Evolutionary conservation across 2,113 vertebrate species (phyloP), one percentile per base, ranked within the genome.

Genomic region (Rhinolophus ferrumequinum): DNA sequence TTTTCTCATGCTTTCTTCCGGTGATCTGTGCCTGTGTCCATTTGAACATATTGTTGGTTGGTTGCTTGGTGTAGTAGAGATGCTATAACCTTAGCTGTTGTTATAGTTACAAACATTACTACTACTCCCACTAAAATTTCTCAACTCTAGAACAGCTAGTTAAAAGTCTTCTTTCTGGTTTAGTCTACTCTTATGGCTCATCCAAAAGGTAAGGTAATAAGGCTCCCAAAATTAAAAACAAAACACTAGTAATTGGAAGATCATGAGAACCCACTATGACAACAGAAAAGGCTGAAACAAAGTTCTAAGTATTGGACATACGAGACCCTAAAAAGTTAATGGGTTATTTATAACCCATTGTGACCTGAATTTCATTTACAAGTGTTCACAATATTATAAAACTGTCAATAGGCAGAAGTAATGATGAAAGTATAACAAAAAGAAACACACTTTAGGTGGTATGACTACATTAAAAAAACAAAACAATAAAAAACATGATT

Each of bases 271-370:
- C 33, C 28, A 86, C 16, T 82, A n/a, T 82, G 41, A 90, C 26
- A 81, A 83, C 2, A 44, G 21, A 38, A 93, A 86, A 28, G 24
- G 52, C 24, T 81, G 83, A 83, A 52, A 93, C 2, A 21, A 86
- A 80, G 11, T 52, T 95, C n/a, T 92, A 21, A 82, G 41, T 64
- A 82, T 95, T 69, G 83, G 76, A 66, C 19, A 38, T 12, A 93
- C 1, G 14, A 67, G 44, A 86, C 56, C 47, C 38, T 54, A 84
- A 69, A 95, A 96, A 60, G 15, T 58, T 83, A 88, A 64, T 85
- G 60, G 3, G 6, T 15, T n/a, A 73, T n/a, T n/a, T 58, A 72
- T 24, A 93, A 83, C 35, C 14, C 52, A 73, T 6, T 28, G 35
- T 80, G 19, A 70, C 35, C 6, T 94, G 18, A 77, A 54, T 67